Evolutionary conservation across 2,888 invertebrate species (phyloP), one percentile per base, ranked within the genome.

Genomic region (Platycheirus albimanus): DNA sequence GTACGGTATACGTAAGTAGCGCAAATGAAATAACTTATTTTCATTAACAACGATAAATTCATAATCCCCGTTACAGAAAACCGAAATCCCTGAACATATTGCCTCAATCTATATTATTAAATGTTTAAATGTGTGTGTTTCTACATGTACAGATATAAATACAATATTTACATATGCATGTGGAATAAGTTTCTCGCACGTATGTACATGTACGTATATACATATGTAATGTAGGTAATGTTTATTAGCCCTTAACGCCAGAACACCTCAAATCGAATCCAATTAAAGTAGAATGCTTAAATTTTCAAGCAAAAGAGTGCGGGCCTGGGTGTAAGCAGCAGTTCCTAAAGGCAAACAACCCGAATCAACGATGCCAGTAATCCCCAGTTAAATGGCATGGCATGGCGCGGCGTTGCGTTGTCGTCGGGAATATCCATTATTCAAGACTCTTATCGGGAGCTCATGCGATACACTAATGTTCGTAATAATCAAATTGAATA

Each of bases 401-500:
- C n/a, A n/a, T n/a, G n/a, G n/a, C n/a, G n/a, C n/a, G n/a, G n/a
- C n/a, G n/a, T n/a, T n/a, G n/a, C 49, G 54, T 20, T 45, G 61
- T 24, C 61, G 71, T 51, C 6, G 51, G 43, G 52, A 71, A 63
- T 71, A 83, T 74, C 69, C 83, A 83, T 83, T 78, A 83, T 78
- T 78, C 78, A 72, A 36, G 51, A 52, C 78, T 56, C 78, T 83
- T 83, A 83, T 83, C 83, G 64, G 78, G 43, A 83, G 69, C 69
- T 78, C 72, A 69, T 74, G 83, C 63, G 72, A 69, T 72, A 83
- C 83, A 72, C 78, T 83, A 83, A 83, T 83, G 72, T 78, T 83
- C 77, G 51, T 76, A 78, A 78, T 83, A 78, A 83, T 78, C 83
- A 83, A 78, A 83, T 78, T 83, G 78, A 78, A 78, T 83, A 74